Base-by-base conservation (phyloP, 2,797 vertebrate species). In the Crenuchus spilurus region DNA sequence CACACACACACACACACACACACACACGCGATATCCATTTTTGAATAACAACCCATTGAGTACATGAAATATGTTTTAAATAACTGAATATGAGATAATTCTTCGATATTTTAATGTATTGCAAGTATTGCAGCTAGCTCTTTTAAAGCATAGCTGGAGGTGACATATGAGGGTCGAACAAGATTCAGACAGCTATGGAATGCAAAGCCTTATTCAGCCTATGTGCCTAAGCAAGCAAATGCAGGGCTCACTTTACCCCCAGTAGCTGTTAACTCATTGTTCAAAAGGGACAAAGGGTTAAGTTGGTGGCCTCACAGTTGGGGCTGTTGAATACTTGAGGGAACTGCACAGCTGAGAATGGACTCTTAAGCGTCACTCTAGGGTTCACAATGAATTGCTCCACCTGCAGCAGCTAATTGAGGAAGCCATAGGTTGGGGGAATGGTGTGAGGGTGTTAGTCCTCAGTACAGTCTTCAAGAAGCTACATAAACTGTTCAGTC, bases 311-410 rank as follows among this genome's bases (percentile, higher is more conserved):
- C 77, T 79, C 42, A 9, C 66, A 37, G 20, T 54, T 63, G 33
- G n/a, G 41, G 54, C 69, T 57, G 67, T 41, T 54, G 70, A 74
- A 41, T 42, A 14, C 44, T 70, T 77, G 72, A 76, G 51, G 39
- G 60, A 60, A 39, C 46, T 60, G 22, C 65, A 82, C 80, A 82
- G 80, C 80, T 82, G 80, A 79, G 77, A 79, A 79, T 82, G 74
- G 49, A 31, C 3, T 57, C 28, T 70, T 76, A 22, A 30, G 62
- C 63, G 48, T 68, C 37, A 75, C 42, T 49, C 20, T 48, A 39
- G 20, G n/a, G 42, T 68, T 66, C 20, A 62, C 51, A 48, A 57
- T 4, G 24, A 39, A 79, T 76, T 72, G 61, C 68, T 74, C 65
- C 70, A 72, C 30, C 46, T 67, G 33, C 4, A 63, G 24, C 37